Base-by-base conservation (phyloP, 1,140 invertebrate species). In the Caerostris extrusa region DNA sequence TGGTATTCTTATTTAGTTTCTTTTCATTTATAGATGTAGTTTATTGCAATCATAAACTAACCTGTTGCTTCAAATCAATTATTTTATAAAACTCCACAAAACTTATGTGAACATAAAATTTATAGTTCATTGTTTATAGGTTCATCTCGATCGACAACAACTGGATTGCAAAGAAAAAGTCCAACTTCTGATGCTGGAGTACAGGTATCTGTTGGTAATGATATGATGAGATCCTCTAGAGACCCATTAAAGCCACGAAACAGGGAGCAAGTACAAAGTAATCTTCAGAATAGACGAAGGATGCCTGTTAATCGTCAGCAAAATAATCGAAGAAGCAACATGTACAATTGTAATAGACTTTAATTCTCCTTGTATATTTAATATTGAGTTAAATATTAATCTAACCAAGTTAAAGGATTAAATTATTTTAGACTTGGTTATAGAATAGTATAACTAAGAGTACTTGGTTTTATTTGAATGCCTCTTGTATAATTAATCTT, bases 141-240 rank as follows among this genome's bases (percentile, higher is more conserved):
- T 95, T 97, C 56, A 81, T 53, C 88, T 97, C 97, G 95, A 86
- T 95, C 67, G 96, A 97, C 95, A 97, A n/a, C n/a, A 34, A 98
- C 96, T 98, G 98, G 95, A 64, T 95, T 95, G 50, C 94, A 95
- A 19, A 94, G 96, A 14, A 96, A 96, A 93, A 96, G 96, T 95
- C 98, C 98, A 69, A 98, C 98, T 5, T 97, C 97, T 93, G 98
- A 99, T 96, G 97, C 98, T 95, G 97, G 97, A 93, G 97, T 97
- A 87, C 98, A 98, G 96, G 97, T 97, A 1, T 95, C 95, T 67
- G 94, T 82, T 56, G 88, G 71, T 57, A 69, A 67, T 89, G 87
- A 69, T 64, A 12, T 77, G 5, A 5, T 53, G 10, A 50, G 86
- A 14, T 12, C 50, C 8, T 69, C 64, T 0, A 71, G 91, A 71